Base-by-base conservation (phyloP, 2,888 invertebrate genomes). In the Cephus runcator region DNA sequence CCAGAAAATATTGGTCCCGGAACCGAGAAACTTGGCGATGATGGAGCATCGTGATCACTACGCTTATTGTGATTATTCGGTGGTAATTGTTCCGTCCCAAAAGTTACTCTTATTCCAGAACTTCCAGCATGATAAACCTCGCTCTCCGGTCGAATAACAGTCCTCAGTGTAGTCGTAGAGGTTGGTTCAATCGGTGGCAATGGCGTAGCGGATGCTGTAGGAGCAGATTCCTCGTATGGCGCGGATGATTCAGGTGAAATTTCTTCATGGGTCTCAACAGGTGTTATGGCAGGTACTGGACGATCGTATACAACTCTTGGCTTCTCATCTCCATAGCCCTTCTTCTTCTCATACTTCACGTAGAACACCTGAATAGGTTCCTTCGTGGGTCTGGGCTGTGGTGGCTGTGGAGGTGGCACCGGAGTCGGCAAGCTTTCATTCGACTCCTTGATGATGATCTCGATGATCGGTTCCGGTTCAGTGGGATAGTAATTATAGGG, bases 281-380 rank as follows among this genome's bases (percentile, higher is more conserved):
- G 96, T 68, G 95, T 95, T 34, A 97, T 92, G 11, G 97, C 97
- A 12, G 97, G 95, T 34, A 97, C 93, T 0, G 97, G 97, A 81
- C 95, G 94, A 80, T 97, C 97, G 88, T 97, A 95, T 76, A 97
- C 94, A 15, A 97, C 93, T 83, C 95, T 95, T 75, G 95, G 93
- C 84, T 95, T 94, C 0, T 94, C 94, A 83, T 94, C 93, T 23
- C 96, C 94, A 84, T 95, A 92, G 1, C 94, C 96, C 87, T 97
- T 96, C 90, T 97, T 97, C 80, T 91, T 91, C 89, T 97, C 96
- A 89, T 97, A 97, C 91, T 97, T 97, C 0, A 97, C 97, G 88
- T 97, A 97, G 90, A 97, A 97, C 1, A 97, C 97, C 87, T 97
- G 97, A 69, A 97, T 96, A 36, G 97, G 96, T 88, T 97, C 97